phyloP scores from a whole-genome alignment of 2,113 vertebrate species.

The Elephas maximus region DNA sequence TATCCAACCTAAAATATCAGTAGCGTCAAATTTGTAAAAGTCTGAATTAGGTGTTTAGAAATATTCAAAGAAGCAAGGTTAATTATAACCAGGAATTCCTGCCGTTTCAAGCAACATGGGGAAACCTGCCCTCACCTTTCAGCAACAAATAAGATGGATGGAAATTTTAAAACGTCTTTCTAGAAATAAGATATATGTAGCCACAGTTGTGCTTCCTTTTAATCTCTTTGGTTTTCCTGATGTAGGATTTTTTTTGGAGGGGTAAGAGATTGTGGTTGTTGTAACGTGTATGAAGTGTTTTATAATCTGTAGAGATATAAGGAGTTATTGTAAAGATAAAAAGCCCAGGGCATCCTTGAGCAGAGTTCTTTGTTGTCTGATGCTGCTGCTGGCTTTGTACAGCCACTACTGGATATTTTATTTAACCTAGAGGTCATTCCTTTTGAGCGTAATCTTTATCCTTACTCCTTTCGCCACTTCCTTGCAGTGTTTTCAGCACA shows the following conservation, averaged over 20 bases:
- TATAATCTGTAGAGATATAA: not conserved
- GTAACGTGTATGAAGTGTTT: not conserved
- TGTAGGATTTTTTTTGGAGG: not conserved
- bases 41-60: not conserved
- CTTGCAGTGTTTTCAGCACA: constrained; percentile 15
- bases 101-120: not conserved
- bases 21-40: not conserved
- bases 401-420: not conserved
- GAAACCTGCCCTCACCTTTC: not conserved
- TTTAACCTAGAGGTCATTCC: constrained; percentile 24
- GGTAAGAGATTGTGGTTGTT: not conserved
- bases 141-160: not conserved
- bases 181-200: not conserved
- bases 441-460: constrained; percentile 37
- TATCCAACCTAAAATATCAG: no score
- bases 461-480: not conserved
- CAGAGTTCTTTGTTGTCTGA: constrained; percentile 17
- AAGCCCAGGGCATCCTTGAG: not conserved
- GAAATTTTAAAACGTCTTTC: constrained; percentile 32
- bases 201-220: not conserved
- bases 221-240: not conserved
- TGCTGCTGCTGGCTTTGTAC: not conserved
- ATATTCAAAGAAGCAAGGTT: not conserved
- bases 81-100: not conserved
- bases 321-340: not conserved